Base-by-base conservation (phyloP, 2,888 invertebrate genomes). In the Gisinianus flammeolus region DNA sequence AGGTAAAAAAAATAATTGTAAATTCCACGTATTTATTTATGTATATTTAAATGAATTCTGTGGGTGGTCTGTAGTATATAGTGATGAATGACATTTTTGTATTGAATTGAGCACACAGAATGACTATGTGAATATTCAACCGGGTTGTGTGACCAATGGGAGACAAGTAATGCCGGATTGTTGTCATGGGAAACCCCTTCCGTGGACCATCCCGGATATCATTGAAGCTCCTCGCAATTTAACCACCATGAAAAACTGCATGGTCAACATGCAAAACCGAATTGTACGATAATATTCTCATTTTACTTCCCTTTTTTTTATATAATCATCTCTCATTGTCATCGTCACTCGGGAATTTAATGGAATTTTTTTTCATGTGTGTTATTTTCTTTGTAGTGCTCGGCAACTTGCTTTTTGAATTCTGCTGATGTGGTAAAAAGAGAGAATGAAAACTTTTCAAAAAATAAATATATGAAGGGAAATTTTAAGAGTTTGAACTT, bases 151-250 rank as follows among this genome's bases (percentile, higher is more conserved):
- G 52, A 75, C 76, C 62, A 77, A 79, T 24, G 77, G 68, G 10
- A 70, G 75, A 26, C 79, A 79, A 26, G 74, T 75, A 2, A 74
- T 79, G 56, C 72, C 82, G 19, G 78, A 75, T 0, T 82, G 82
- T 79, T 82, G 82, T 71, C 82, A 82, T 77, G 80, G 80, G 12
- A 79, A 78, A 44, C 82, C 82, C 5, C 62, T 83, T 58, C 83
- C 83, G 5, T 83, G 83, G 83, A 79, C 81, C 0, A 73, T 80
- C 16, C 66, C 79, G 8, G 83, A 83, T 52, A 80, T 83, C 64
- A 67, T 83, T 31, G 83, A 83, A 77, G 81, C 83, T 12, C 79
- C 81, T 10, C 30, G 78, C 19, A 78, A 83, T 56, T 79, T 73
- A 6, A 76, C 80, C 2, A 78, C 77, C 31, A 66, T 79, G 67